Evolutionary conservation across 1,140 invertebrate genomes (phyloP).

Genomic region (Latrodectus geometricus): DNA sequence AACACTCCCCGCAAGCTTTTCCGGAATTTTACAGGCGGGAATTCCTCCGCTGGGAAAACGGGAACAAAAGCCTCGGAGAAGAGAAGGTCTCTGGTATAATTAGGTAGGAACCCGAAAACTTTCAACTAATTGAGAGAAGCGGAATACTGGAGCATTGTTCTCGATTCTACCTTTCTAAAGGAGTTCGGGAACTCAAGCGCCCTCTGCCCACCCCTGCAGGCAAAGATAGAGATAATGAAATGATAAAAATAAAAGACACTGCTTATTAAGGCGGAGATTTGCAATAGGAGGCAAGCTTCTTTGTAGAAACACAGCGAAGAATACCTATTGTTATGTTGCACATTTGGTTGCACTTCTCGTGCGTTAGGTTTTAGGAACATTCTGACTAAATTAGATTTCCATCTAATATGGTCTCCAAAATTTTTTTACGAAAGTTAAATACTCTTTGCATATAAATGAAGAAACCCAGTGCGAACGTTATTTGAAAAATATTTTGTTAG

Average conservation of each 20-base stretch:
- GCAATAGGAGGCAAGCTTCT: too few species aligned
- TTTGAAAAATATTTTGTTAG: too few species aligned
- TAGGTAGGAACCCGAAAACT: constrained; percentile 51
- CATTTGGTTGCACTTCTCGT: too few species aligned
- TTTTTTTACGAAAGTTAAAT: too few species aligned
- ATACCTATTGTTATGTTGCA: too few species aligned
- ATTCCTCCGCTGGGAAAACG: constrained; percentile 34
- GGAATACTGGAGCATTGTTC: constrained; percentile 17
- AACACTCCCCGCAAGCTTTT: constrained; percentile 35
- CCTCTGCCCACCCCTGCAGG: not conserved
- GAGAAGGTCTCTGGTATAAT: constrained; percentile 31
- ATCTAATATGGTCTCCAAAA: too few species aligned
- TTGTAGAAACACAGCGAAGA: too few species aligned
- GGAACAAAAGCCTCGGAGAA: constrained; percentile 33
- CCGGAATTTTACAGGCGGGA: constrained; percentile 6
- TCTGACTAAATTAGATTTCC: too few species aligned
- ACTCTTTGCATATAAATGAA: too few species aligned
- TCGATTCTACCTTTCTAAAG: not conserved
- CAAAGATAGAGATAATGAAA: constrained; percentile 54
- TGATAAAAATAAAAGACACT: constrained; percentile 59
- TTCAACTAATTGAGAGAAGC: constrained; percentile 52
- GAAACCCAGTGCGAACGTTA: too few species aligned
- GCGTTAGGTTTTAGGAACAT: too few species aligned
- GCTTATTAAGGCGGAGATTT: constrained; percentile 49
- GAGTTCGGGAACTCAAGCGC: not conserved